Evolutionary conservation across 2,113 vertebrate genomes (phyloP).

Genomic region (Archilochus colubris): DNA sequence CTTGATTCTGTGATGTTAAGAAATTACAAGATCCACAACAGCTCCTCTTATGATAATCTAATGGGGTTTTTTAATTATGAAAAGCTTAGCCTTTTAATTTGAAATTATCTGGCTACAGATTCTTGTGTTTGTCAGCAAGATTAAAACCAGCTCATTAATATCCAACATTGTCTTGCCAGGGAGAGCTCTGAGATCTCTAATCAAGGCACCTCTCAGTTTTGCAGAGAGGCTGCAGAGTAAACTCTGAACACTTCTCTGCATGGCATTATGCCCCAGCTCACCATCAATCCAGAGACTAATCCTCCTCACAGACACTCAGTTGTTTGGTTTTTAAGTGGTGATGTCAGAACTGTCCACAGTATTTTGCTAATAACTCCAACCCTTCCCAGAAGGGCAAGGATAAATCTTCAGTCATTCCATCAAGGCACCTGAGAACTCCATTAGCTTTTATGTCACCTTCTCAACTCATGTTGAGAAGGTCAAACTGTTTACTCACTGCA

Average conservation of each 20-base stretch:
- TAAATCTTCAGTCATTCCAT: rapidly evolving
- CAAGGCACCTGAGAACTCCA: background rate
- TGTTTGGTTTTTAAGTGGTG: background rate
- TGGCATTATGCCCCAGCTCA: background rate
- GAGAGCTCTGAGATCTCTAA: background rate
- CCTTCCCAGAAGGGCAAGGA: background rate
- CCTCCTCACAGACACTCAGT: background rate
- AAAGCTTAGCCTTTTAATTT: background rate
- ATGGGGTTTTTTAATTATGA: background rate
- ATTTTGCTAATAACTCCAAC: background rate
- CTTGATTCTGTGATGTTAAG: background rate
- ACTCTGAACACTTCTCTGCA: background rate
- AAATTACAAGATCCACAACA: background rate
- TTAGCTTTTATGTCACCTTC: background rate
- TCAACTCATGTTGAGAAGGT: background rate
- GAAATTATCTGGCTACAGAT: background rate
- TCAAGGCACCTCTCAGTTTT: background rate
- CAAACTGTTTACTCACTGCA: background rate
- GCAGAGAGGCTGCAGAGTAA: background rate
- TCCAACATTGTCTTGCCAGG: background rate
- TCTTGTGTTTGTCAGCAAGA: background rate
- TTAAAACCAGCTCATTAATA: background rate
- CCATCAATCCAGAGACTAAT: background rate
- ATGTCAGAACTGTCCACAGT: rapidly evolving
- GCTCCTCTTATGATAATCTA: background rate